Conservation (phyloP, 2,888 invertebrate species). For the Meganola albula region DNA sequence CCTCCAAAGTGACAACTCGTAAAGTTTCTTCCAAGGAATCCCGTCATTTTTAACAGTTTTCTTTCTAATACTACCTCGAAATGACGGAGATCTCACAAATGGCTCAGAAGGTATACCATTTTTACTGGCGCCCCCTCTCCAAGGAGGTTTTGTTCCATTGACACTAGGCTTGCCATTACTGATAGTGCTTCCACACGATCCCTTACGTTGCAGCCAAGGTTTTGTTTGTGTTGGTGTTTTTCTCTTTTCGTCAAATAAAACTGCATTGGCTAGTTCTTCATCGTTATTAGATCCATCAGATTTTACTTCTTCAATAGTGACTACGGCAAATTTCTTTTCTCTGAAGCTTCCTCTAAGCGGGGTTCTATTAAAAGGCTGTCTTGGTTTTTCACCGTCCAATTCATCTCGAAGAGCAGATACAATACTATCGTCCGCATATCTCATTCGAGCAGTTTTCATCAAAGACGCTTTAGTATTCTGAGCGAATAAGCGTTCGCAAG, state of each 20-base stretch:
- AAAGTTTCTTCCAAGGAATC: constrained; percentile 74
- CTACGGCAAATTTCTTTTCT: constrained; percentile 64
- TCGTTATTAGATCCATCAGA: constrained; percentile 60
- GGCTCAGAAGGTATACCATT: constrained; percentile 50
- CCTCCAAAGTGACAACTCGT: constrained; percentile 76
- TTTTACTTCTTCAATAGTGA: constrained; percentile 72
- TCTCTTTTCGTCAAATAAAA: constrained; percentile 61
- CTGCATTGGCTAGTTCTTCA: constrained; percentile 53
- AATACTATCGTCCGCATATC: constrained; percentile 72
- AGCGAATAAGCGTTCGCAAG: constrained; percentile 73
- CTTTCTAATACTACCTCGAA: constrained; percentile 66
- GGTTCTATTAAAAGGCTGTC: constrained; percentile 54
- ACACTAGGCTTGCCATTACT: constrained; percentile 44
- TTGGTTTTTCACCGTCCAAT: constrained; percentile 63
- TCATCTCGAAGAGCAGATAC: constrained; percentile 55
- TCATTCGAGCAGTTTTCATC: constrained; percentile 79
- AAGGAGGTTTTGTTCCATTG: constrained; percentile 64
- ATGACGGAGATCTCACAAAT: constrained; percentile 57
- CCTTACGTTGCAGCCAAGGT: constrained; percentile 47
- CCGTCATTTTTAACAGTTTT: constrained; percentile 57
- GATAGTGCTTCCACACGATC: constrained; percentile 43
- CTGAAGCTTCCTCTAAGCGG: constrained; percentile 61
- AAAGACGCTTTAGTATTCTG: constrained; percentile 78
- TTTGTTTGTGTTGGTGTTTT: constrained; percentile 47
- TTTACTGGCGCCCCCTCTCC: constrained; percentile 63